Evolutionary conservation across 2,797 vertebrate genomes (phyloP), one percentile per base, ranked within the genome.

Genomic region (Spatula versicolor): DNA sequence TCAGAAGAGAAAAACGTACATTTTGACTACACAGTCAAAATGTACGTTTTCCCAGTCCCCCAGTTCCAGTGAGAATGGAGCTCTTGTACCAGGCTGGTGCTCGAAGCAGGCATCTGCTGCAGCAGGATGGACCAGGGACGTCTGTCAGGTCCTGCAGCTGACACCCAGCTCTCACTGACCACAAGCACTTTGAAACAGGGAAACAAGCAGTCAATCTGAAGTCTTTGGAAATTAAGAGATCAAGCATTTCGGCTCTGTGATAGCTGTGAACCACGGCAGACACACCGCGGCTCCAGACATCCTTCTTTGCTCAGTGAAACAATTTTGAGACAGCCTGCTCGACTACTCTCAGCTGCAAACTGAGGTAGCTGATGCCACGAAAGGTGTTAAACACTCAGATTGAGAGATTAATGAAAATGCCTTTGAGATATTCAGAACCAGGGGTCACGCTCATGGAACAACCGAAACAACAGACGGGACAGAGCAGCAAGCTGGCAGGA

Each of bases 401-500:
- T 7, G 45, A 59, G 88, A 46, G 39, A 39, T 48, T 7, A 30
- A 43, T 35, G 19, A 62, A 35, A 58, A 9, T 0, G 10, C 26
- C 56, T 33, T 25, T 56, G 5, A 26, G 77, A 2, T 8, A 9
- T 22, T n/a, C 46, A n/a, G 10, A 43, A 2, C 26, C 43, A 3
- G 59, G 54, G 71, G 41, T 86, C 33, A 30, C 8, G 62, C 67
- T 48, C 25, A 0, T 1, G n/a, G 64, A 55, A 8, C n/a, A 62
- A 56, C 45, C 5, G 0, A 30, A 31, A 9, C 15, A 17, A 2
- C 4, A 9, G 33, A 0, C 22, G 10, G 60, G 80, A 35, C 0
- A 41, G 83, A 14, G 0, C 2, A 19, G n/a, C 1, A 7, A 19
- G 7, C 14, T 13, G 69, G 20, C 1, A 1, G 0, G 22, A n/a